Conservation (phyloP, 2,797 vertebrate genomes). For the Catamblyrhynchus diadema region DNA sequence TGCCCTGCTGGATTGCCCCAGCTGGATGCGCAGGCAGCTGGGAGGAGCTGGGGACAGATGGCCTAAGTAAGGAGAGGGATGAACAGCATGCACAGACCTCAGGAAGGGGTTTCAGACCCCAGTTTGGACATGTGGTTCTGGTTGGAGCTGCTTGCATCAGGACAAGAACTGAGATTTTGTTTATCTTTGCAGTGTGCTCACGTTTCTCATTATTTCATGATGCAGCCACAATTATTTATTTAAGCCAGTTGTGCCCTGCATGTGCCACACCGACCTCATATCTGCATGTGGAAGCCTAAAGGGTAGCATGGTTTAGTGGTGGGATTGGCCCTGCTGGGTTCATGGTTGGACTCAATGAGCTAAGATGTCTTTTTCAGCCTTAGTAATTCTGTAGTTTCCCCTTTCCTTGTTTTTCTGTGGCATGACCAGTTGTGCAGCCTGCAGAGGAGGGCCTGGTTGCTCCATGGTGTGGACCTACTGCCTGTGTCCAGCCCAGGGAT, state of each 20-base stretch:
- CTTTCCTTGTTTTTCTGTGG: background rate
- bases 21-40: background rate
- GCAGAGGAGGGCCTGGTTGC: background rate
- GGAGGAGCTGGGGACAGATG: background rate
- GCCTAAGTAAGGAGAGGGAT: background rate
- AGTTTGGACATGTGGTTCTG: rapidly evolving
- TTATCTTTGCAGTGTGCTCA: background rate
- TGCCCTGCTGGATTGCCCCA: rapidly evolving
- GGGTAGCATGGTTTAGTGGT: background rate
- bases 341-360: background rate
- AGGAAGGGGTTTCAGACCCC: background rate
- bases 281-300: background rate
- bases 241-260: rapidly evolving
- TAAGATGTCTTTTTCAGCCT: background rate
- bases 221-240: background rate
- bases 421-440: background rate
- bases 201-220: rapidly evolving
- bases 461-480: background rate
- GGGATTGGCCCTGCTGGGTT: background rate
- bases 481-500: background rate
- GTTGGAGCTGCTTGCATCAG: background rate
- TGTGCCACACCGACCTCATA: rapidly evolving
- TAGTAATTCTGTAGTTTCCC: background rate
- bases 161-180: background rate
- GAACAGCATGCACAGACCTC: rapidly evolving